Evolutionary conservation across 2,113 vertebrate genomes (phyloP).

Genomic region (Anhinga anhinga): DNA sequence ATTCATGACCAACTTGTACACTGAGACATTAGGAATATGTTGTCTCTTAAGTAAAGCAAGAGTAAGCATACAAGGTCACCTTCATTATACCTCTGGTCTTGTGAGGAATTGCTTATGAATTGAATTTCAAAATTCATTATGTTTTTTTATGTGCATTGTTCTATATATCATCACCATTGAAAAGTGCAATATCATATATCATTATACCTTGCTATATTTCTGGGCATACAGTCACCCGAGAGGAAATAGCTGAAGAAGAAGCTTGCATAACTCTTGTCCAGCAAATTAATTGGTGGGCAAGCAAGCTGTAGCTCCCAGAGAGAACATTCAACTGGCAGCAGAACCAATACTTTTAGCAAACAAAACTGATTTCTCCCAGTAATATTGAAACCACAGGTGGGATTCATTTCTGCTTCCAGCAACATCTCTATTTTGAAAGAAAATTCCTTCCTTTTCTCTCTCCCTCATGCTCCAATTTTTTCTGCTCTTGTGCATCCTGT

Average conservation of each 20-base stretch:
- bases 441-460: neutral
- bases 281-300: neutral
- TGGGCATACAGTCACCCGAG: neutral
- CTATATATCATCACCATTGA: neutral
- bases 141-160: neutral
- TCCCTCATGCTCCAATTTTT: neutral
- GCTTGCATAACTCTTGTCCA: neutral
- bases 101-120: neutral
- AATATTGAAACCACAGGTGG: neutral
- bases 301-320: neutral
- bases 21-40: neutral
- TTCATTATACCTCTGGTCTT: neutral
- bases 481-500: neutral
- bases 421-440: neutral
- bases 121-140: neutral
- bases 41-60: neutral
- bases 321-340: neutral
- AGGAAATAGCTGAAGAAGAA: neutral
- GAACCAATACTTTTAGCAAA: neutral
- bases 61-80: neutral
- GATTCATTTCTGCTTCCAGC: neutral
- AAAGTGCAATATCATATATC: neutral
- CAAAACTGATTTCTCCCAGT: neutral
- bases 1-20: neutral
- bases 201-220: neutral